phyloP scores from a whole-genome alignment of 2,113 vertebrate species.

The Enhydra lutris region DNA sequence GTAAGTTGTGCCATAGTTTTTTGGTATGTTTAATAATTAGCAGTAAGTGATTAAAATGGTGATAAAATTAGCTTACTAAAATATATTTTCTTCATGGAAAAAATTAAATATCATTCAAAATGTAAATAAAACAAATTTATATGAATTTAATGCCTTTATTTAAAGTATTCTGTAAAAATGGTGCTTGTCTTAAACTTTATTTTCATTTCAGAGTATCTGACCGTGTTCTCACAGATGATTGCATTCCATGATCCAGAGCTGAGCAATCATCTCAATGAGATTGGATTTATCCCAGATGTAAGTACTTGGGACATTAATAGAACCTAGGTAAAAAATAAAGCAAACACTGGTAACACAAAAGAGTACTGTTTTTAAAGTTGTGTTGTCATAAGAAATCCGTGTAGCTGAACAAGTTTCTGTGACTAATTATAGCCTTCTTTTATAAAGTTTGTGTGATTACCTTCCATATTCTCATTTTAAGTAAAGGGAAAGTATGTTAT shows the following conservation, averaged over 20 bases:
- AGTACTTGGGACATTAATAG: slow-evolving; percentile 81
- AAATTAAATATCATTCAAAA: not conserved
- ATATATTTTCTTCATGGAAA: not conserved
- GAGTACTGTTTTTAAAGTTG: slow-evolving; percentile 18
- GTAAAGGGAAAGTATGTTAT: not conserved
- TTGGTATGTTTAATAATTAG: not conserved
- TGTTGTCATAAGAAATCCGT: not conserved
- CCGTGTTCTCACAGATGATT: slow-evolving; percentile 99
- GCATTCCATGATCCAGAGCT: slow-evolving; percentile 98
- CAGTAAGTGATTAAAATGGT: not conserved
- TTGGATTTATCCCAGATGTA: slow-evolving; percentile 99
- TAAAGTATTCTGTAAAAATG: not conserved
- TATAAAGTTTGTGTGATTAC: not conserved
- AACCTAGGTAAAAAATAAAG: not conserved
- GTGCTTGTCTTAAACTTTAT: not conserved
- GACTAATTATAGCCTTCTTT: not conserved
- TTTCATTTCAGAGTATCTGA: slow-evolving; percentile 93
- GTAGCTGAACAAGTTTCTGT: not conserved
- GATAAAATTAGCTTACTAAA: not conserved
- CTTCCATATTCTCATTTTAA: not conserved
- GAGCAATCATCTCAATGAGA: slow-evolving; percentile 98
- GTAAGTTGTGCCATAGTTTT: not conserved
- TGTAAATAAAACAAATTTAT: not conserved
- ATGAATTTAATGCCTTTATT: not conserved
- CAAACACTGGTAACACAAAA: not conserved